Evolutionary conservation across 2,888 invertebrate genomes (phyloP).

Genomic region (Ellobium chinense): DNA sequence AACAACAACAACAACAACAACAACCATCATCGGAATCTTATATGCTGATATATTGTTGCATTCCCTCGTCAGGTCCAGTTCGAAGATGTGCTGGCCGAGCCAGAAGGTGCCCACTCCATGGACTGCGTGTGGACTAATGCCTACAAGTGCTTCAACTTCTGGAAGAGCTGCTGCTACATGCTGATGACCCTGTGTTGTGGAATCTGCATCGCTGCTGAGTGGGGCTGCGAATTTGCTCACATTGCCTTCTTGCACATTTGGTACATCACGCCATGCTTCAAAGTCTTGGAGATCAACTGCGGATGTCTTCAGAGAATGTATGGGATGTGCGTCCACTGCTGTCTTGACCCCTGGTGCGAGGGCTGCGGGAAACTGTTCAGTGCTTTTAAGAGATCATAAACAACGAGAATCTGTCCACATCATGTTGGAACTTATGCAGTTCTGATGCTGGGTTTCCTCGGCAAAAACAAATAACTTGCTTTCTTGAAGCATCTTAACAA

Average conservation of each 20-base stretch:
- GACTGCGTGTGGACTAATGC: slow-evolving; percentile 88
- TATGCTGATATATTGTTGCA: no score
- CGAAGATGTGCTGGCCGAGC: slow-evolving; percentile 69
- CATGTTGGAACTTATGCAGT: no score
- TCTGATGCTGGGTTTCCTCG: no score
- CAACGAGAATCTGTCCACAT: no score
- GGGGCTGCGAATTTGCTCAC: slow-evolving; percentile 79
- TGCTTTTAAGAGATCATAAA: slow-evolving; percentile 56
- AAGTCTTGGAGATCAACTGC: slow-evolving; percentile 83
- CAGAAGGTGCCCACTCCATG: slow-evolving; percentile 76
- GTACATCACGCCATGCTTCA: slow-evolving; percentile 85
- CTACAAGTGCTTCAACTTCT: slow-evolving; percentile 83
- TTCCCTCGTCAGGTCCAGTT: slow-evolving; percentile 66
- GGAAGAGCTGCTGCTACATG: slow-evolving; percentile 86
- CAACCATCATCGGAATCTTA: no score
- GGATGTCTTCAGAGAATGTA: slow-evolving; percentile 67
- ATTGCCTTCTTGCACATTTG: slow-evolving; percentile 85
- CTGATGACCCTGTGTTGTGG: slow-evolving; percentile 84
- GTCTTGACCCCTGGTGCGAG: slow-evolving; percentile 62
- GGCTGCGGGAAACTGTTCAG: slow-evolving; percentile 59
- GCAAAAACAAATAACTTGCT: no score
- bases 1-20: no score
- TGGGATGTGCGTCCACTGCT: slow-evolving; percentile 81
- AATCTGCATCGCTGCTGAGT: slow-evolving; percentile 84
- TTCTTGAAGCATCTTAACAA: no score